Conservation (phyloP, 2,797 vertebrate species). For the Scarus forsteni region DNA sequence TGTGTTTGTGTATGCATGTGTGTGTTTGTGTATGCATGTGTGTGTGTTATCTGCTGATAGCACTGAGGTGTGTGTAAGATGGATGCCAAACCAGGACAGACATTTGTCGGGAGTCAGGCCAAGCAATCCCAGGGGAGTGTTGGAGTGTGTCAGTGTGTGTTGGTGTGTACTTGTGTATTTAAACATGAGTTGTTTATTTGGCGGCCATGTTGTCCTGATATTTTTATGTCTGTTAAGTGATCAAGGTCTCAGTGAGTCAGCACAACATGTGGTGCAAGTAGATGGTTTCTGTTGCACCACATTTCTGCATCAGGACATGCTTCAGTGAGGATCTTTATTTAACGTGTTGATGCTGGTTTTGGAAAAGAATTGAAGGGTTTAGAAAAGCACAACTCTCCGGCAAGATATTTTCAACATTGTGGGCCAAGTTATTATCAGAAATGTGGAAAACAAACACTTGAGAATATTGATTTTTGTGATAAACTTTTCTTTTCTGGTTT, state of each 20-base stretch:
- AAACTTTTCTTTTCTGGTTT: too few relatives aligned
- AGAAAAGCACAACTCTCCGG: too few relatives aligned
- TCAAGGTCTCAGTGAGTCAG: constrained; percentile 4
- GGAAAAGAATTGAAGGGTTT: too few relatives aligned
- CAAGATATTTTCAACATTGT: too few relatives aligned
- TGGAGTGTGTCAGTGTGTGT: constrained; percentile 19
- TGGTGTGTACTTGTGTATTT: constrained; percentile 10
- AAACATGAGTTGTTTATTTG: background rate
- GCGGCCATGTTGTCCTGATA: background rate
- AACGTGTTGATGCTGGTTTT: too few relatives aligned
- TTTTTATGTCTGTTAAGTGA: constrained; percentile 9
- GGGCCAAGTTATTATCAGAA: too few relatives aligned
- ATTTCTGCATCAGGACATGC: background rate
- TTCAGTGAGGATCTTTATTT: too few relatives aligned
- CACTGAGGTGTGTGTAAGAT: constrained; percentile 63
- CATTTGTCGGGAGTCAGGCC: constrained; percentile 52
- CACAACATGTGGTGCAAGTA: background rate
- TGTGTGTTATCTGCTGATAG: constrained; percentile 54
- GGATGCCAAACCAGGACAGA: constrained; percentile 59
- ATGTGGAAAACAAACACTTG: too few relatives aligned
- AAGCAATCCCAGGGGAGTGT: constrained; percentile 21
- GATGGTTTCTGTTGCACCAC: constrained; percentile 3
- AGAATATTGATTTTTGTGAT: too few relatives aligned
- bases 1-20: constrained; percentile 22
- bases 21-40: constrained; percentile 24